These are phyloP conservation scores for Ataeniobius toweri DNA, from an alignment of 2,797 vertebrate genomes.

Conservation along the genomic window DNA sequence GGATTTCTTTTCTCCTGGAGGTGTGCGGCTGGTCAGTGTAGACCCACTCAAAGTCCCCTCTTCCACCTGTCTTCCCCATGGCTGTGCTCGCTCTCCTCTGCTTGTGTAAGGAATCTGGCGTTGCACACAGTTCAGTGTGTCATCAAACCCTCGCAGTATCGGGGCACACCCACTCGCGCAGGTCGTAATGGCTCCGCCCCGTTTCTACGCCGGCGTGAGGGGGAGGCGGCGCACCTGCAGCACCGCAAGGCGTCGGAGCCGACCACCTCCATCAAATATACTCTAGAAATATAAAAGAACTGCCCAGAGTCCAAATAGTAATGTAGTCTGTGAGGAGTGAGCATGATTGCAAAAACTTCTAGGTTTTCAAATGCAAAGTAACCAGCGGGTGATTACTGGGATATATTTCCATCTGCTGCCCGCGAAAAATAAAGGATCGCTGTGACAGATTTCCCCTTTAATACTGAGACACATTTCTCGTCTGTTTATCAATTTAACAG, in stretches of 20 bases:
- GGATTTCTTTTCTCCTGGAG: conserved; percentile 82
- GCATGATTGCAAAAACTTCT: too few species aligned
- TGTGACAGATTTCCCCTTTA: neutral
- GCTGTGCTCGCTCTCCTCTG: neutral
- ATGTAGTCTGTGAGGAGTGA: too few species aligned
- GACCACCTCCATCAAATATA: too few species aligned
- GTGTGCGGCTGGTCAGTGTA: conserved; percentile 86
- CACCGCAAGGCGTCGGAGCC: too few species aligned
- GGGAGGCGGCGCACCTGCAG: neutral
- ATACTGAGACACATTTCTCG: neutral
- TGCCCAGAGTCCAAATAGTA: too few species aligned
- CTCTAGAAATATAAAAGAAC: too few species aligned
- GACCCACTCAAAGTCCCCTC: conserved; percentile 87
- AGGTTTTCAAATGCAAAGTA: too few species aligned
- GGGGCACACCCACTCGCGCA: conserved; percentile 63
- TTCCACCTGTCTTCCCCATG: conserved; percentile 80
- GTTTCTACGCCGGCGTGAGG: neutral
- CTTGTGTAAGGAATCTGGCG: neutral
- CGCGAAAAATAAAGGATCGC: too few species aligned
- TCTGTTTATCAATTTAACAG: neutral
- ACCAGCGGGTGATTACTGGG: too few species aligned
- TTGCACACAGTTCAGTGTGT: conserved; percentile 36
- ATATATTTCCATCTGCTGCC: too few species aligned
- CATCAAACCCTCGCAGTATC: conserved; percentile 42
- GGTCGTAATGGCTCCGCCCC: conserved; percentile 3